Conservation (phyloP, 2,888 invertebrate genomes). For the Cephalotes varians region DNA sequence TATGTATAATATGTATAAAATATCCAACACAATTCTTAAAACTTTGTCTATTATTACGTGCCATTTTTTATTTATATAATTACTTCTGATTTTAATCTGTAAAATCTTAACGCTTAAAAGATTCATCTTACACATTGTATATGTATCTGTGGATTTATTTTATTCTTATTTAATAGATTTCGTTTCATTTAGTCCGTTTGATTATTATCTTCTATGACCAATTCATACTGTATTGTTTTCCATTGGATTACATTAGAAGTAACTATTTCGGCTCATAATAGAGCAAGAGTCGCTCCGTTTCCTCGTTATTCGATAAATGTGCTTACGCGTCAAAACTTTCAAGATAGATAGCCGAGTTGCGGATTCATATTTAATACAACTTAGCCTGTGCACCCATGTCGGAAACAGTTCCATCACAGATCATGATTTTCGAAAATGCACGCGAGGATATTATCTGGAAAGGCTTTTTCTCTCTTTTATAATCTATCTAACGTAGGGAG, state of each 20-base stretch:
- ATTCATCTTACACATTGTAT: background rate
- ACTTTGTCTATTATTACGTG: background rate
- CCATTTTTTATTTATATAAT: background rate
- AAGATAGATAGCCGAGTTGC: conserved; percentile 52
- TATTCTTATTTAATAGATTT: background rate
- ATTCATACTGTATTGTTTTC: background rate
- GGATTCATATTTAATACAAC: conserved; percentile 55
- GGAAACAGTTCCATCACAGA: conserved; percentile 52
- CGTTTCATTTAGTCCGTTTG: background rate
- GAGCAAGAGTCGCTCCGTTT: conserved; percentile 13
- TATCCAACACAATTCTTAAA: too few relatives aligned
- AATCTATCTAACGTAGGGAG: conserved; percentile 17
- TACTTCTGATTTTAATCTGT: background rate
- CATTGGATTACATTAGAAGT: conserved; percentile 34
- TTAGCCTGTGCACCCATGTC: conserved; percentile 45
- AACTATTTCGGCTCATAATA: conserved; percentile 6
- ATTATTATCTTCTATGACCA: background rate
- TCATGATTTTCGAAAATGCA: conserved; percentile 48
- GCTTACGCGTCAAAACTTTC: conserved; percentile 54
- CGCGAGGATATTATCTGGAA: conserved; percentile 32
- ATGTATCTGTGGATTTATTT: background rate
- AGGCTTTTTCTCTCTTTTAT: conserved; percentile 33
- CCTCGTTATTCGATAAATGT: conserved; percentile 38
- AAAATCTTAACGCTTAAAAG: background rate
- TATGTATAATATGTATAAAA: too few relatives aligned